These are phyloP conservation scores for Chiloscyllium plagiosum DNA, from an alignment of 2,113 vertebrate genomes.

Conservation along the genomic window DNA sequence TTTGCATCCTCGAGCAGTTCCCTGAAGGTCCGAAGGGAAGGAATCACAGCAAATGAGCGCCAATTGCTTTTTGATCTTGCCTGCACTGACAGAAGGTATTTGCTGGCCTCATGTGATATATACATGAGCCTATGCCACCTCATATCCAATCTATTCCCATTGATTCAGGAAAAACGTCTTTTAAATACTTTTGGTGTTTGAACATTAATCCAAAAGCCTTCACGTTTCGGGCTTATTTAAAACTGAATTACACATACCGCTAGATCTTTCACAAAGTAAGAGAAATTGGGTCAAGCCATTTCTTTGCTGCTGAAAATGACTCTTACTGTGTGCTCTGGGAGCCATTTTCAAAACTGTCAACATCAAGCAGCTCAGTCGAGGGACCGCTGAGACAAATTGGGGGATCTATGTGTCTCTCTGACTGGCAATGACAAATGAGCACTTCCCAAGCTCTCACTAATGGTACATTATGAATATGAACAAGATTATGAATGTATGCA, in stretches of 20 bases:
- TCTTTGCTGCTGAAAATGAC: not conserved
- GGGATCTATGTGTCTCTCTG: not conserved
- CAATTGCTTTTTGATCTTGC: constrained; percentile 6
- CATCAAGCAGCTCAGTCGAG: not conserved
- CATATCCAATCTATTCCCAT: not conserved
- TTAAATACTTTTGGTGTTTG: not conserved
- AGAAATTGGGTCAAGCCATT: not conserved
- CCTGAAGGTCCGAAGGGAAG: constrained; percentile 19
- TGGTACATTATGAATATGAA: constrained; percentile 24
- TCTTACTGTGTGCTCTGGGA: not conserved
- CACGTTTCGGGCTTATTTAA: no score
- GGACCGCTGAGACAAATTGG: not conserved
- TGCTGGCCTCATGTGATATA: not conserved
- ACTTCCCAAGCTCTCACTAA: not conserved
- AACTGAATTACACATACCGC: not conserved
- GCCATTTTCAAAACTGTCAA: not conserved
- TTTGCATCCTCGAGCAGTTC: not conserved
- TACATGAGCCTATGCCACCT: constrained; percentile 3
- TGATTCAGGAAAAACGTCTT: not conserved
- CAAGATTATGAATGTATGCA: not conserved
- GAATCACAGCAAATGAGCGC: not conserved
- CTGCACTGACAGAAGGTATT: constrained; percentile 16
- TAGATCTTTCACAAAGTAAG: not conserved
- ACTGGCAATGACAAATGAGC: constrained; percentile 2
- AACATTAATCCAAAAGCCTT: constrained; percentile 8